Conservation (phyloP, 2,113 vertebrate genomes). For the Dicentrarchus labrax region DNA sequence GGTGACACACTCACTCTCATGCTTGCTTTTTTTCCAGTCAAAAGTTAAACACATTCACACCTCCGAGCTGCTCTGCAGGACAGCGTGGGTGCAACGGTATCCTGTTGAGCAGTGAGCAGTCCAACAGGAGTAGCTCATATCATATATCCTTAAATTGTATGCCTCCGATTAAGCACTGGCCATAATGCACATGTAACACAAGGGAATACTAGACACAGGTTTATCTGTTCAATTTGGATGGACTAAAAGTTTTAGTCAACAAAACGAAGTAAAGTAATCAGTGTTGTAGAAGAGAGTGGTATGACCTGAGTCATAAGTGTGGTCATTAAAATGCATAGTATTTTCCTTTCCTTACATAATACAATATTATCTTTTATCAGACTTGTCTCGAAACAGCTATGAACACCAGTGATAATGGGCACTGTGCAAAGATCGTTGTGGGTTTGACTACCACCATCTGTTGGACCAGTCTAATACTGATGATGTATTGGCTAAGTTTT, state of each 20-base stretch:
- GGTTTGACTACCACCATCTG: slow-evolving; percentile 27
- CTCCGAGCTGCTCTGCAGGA: not conserved
- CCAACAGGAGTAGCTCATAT: not conserved
- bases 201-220: not conserved
- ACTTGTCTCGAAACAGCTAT: not conserved
- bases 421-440: slow-evolving; percentile 11
- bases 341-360: not conserved
- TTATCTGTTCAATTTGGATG: not conserved
- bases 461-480: slow-evolving; percentile 17
- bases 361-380: slow-evolving; percentile 9
- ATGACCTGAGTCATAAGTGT: not conserved
- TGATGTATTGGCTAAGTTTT: slow-evolving; percentile 8
- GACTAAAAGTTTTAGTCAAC: not conserved
- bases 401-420: not conserved
- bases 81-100: too few species aligned
- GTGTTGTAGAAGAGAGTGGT: not conserved
- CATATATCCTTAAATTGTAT: not conserved
- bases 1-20: not conserved
- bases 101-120: not conserved
- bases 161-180: not conserved
- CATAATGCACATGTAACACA: not conserved
- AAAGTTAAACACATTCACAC: slow-evolving; percentile 2
- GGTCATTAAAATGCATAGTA: not conserved
- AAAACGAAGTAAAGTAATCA: not conserved
- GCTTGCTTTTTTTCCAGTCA: slow-evolving; percentile 3